These are phyloP conservation scores for Colinus virginianus DNA, from an alignment of 2,113 vertebrate genomes.

Conservation along the genomic window DNA sequence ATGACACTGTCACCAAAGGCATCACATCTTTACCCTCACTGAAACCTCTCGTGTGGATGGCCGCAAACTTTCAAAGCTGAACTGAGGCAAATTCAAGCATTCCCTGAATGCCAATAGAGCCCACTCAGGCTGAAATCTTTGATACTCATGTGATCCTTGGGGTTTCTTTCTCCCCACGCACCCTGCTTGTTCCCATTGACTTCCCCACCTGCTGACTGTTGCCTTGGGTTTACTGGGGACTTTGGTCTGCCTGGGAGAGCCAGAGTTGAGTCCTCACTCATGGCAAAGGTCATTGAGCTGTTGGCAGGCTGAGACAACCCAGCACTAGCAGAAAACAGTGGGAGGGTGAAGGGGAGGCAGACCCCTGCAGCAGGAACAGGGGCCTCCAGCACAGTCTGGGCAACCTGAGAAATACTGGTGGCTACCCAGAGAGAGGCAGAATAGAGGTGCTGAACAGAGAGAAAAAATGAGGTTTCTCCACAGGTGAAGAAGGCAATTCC, in stretches of 20 bases:
- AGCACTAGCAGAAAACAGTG: neutral
- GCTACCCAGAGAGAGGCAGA: neutral
- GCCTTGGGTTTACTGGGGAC: neutral
- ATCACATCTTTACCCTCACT: neutral
- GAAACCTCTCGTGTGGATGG: neutral
- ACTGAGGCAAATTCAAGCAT: accelerated
- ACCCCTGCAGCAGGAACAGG: neutral
- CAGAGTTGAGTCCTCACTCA: neutral
- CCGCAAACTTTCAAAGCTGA: neutral
- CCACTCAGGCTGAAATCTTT: neutral
- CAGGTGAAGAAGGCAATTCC: neutral
- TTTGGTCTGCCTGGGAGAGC: neutral
- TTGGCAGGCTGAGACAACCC: neutral
- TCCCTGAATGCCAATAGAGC: neutral
- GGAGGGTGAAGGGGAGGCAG: neutral
- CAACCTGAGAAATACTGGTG: neutral
- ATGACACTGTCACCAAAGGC: accelerated
- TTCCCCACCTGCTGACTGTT: neutral
- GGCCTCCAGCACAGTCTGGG: neutral
- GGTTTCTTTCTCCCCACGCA: neutral
- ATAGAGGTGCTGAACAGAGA: neutral
- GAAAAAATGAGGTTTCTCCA: neutral
- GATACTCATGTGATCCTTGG: neutral
- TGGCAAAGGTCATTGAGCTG: accelerated
- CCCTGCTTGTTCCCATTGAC: accelerated